phyloP scores from a whole-genome alignment of 2,113 vertebrate genomes.

The Butorides virescens region DNA sequence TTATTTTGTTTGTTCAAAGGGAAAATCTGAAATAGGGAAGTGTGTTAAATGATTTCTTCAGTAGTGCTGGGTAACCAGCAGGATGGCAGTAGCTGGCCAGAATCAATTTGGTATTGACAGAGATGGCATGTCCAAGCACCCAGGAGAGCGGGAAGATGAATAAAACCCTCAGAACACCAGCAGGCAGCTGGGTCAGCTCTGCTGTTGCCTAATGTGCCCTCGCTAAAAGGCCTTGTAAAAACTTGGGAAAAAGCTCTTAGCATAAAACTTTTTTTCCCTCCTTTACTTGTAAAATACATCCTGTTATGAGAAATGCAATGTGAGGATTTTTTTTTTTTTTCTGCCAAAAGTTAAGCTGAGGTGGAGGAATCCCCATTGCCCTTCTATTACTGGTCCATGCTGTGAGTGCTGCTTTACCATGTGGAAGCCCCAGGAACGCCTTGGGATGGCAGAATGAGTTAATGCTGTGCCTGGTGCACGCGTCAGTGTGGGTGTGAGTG shows the following conservation, averaged over 20 bases:
- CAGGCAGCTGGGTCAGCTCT: neutral
- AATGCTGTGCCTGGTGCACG: rapidly evolving
- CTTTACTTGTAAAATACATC: neutral
- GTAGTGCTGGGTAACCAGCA: neutral
- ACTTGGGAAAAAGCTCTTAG: neutral
- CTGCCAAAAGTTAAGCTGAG: neutral
- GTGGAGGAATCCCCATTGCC: neutral
- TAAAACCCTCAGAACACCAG: neutral
- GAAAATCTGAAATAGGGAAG: neutral
- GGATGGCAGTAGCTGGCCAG: neutral
- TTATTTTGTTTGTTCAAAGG: neutral
- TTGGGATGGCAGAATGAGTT: neutral
- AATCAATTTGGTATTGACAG: neutral
- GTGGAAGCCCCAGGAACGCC: rapidly evolving
- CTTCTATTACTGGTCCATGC: neutral
- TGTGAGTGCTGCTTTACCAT: neutral
- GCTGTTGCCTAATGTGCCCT: neutral
- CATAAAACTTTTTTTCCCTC: neutral
- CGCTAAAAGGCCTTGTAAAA: neutral
- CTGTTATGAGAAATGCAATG: neutral
- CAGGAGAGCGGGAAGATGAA: rapidly evolving
- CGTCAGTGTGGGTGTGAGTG: rapidly evolving
- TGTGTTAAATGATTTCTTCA: neutral
- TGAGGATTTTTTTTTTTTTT: no score
- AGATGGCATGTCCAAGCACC: neutral